Percentiles rank a stretch among this genome's conserved stretches.
Conservation (phyloP, 2,113 vertebrate species). For the Oreochromis tanganicae region DNA sequence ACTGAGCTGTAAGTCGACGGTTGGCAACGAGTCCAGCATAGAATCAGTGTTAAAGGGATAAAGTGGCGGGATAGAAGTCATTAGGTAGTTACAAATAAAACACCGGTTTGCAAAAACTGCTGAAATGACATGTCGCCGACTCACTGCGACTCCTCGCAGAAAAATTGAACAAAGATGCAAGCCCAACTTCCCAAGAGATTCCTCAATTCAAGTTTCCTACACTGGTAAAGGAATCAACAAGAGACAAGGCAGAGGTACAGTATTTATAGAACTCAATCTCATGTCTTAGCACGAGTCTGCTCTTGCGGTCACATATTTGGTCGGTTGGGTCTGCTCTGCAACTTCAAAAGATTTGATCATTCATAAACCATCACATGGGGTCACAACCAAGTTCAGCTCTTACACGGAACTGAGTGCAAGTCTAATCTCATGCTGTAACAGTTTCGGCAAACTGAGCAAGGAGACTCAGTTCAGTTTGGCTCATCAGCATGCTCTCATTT, state of each 20-base stretch:
- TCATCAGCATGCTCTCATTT: slow-evolving; percentile 58
- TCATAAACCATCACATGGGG: neutral
- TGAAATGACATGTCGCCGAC: neutral
- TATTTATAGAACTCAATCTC: neutral
- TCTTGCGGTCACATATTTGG: neutral
- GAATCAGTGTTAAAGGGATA: neutral
- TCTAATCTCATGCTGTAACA: neutral
- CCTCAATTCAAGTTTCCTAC: neutral
- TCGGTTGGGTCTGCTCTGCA: neutral
- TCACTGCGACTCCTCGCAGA: neutral
- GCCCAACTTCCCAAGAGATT: neutral
- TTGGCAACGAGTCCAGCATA: neutral
- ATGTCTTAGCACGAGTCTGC: neutral
- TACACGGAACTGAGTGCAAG: neutral
- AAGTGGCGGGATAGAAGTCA: neutral
- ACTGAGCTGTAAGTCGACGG: neutral
- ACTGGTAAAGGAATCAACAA: neutral
- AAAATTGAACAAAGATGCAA: neutral
- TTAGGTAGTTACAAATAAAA: neutral
- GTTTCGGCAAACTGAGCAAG: neutral
- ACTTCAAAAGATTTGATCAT: neutral
- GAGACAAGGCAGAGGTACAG: neutral
- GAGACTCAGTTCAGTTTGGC: slow-evolving; percentile 18
- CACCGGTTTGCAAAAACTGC: neutral
- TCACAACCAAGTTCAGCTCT: neutral